A percentile compares a stretch with the other conserved stretches of the same genome.
phyloP scores from a whole-genome alignment of 2,797 vertebrate genomes.

The Squalus acanthias region DNA sequence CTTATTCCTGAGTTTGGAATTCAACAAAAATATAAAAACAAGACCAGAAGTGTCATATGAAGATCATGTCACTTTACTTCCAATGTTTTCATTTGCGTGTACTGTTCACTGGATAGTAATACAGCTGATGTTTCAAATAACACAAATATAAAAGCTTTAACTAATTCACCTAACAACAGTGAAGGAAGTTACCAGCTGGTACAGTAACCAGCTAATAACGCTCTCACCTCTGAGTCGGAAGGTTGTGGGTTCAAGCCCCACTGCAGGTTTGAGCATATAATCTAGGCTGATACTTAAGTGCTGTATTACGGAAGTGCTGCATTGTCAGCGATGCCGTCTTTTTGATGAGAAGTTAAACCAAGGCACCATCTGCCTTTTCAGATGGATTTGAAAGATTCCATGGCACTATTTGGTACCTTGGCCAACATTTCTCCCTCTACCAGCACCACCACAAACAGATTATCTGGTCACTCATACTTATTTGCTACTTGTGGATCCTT shows the following conservation, averaged over 20 bases:
- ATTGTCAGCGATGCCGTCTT: not conserved
- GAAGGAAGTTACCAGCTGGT: not conserved
- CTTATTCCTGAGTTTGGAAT: not conserved
- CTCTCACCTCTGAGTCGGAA: not conserved
- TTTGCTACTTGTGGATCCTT: not conserved
- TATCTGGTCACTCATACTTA: not conserved
- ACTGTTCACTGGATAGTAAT: too few species aligned
- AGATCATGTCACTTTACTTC: too few species aligned
- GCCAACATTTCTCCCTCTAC: not conserved
- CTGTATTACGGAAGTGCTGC: not conserved
- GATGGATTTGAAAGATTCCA: not conserved
- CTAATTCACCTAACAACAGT: not conserved
- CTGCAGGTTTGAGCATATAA: not conserved
- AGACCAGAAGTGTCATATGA: too few species aligned
- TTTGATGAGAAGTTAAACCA: not conserved
- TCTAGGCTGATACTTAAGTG: not conserved
- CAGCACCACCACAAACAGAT: not conserved
- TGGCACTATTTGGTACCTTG: not conserved
- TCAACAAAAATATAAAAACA: not conserved
- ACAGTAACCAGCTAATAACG: not conserved
- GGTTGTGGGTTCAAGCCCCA: not conserved
- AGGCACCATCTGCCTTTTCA: not conserved
- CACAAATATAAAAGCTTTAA: not conserved
- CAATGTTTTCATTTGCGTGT: too few species aligned
- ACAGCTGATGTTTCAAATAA: not conserved